Evolutionary conservation across 2,797 vertebrate species (phyloP).

Genomic region (Sebastes trivittatus): DNA sequence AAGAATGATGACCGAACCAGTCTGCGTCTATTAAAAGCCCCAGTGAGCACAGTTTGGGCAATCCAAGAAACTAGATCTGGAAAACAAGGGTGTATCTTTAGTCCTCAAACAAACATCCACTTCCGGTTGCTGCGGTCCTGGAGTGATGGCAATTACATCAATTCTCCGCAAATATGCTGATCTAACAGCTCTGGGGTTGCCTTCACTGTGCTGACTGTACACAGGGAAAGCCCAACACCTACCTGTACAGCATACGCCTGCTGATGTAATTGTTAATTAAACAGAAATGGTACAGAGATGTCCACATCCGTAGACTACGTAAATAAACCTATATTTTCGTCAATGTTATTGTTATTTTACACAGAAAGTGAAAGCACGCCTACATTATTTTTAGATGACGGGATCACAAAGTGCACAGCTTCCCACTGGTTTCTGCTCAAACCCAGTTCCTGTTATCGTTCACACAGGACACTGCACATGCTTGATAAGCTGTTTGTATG

Average conservation of each 20-base stretch:
- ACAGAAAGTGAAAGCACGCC: slow-evolving; percentile 36
- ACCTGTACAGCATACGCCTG: not conserved
- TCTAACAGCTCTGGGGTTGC: slow-evolving; percentile 55
- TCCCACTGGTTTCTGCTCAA: slow-evolving; percentile 69
- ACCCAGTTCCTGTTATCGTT: slow-evolving; percentile 74
- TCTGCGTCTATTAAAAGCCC: slow-evolving; percentile 82
- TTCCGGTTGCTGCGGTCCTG: slow-evolving; percentile 50
- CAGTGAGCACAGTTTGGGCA: slow-evolving; percentile 73
- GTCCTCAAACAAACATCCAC: slow-evolving; percentile 73
- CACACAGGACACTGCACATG: slow-evolving; percentile 66
- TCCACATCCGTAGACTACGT: not conserved
- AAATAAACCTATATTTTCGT: slow-evolving; percentile 29
- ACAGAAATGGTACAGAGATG: slow-evolving; percentile 16
- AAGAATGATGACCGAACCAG: slow-evolving; percentile 82
- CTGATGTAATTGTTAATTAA: slow-evolving; percentile 51
- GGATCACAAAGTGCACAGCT: slow-evolving; percentile 66
- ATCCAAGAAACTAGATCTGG: slow-evolving; percentile 77
- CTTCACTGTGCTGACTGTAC: not conserved
- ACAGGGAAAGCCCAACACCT: slow-evolving; percentile 16
- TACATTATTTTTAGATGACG: slow-evolving; percentile 76
- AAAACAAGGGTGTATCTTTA: slow-evolving; percentile 76
- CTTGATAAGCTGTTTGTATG: slow-evolving; percentile 69
- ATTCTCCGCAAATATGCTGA: slow-evolving; percentile 69
- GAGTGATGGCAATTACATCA: slow-evolving; percentile 78
- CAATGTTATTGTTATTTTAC: slow-evolving; percentile 15